Evolutionary conservation across 2,113 vertebrate species (phyloP).

Genomic region (Columbina picui): DNA sequence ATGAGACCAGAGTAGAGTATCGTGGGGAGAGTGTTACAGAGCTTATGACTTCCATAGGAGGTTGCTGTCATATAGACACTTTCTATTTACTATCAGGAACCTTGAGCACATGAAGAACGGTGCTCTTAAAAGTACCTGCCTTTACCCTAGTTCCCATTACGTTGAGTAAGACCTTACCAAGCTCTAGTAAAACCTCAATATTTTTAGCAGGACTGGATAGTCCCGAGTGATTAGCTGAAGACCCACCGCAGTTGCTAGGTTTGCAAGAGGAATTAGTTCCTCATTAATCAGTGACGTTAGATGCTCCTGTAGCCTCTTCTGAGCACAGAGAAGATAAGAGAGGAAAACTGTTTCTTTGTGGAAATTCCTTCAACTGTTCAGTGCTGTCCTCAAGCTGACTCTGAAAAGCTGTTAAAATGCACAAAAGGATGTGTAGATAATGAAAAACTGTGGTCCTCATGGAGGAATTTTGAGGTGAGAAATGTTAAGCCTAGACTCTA

Average conservation of each 20-base stretch:
- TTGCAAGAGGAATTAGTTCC: neutral
- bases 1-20: neutral
- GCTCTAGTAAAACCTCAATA: neutral
- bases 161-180: neutral
- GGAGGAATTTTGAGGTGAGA: neutral
- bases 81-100: neutral
- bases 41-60: neutral
- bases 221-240: neutral
- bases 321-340: neutral
- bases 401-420: slow-evolving; percentile 13
- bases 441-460: neutral
- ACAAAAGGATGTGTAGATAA: neutral
- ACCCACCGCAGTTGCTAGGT: neutral
- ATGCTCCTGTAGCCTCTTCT: neutral
- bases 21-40: neutral
- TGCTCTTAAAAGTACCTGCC: neutral
- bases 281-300: neutral
- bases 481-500: neutral
- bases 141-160: neutral
- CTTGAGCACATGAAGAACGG: neutral
- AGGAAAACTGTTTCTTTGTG: neutral
- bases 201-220: neutral
- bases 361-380: neutral
- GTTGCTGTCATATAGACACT: neutral
- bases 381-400: neutral